Evolutionary conservation across 2,888 invertebrate species (phyloP).

Genomic region (Acronicta leporina): DNA sequence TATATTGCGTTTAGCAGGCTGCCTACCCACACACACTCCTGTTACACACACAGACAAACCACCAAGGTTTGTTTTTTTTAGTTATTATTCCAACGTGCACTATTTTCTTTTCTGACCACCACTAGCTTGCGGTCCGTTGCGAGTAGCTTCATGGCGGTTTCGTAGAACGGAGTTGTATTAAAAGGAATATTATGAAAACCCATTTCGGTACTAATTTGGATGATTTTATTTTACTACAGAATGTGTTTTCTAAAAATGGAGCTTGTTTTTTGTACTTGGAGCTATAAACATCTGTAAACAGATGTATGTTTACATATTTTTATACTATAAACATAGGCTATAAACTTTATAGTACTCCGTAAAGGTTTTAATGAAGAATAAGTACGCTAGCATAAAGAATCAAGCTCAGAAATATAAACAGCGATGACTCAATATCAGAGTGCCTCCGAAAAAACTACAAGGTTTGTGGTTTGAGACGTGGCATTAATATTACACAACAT

Average conservation of each 20-base stretch:
- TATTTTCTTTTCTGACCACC: conserved; percentile 82
- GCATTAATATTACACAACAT: conserved; percentile 25
- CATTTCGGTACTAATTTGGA: conserved; percentile 53
- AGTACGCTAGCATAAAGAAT: conserved; percentile 2
- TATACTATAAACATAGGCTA: background rate
- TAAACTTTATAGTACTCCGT: conserved; percentile 28
- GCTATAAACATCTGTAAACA: no score
- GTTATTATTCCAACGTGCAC: conserved; percentile 84
- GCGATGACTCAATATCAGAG: conserved; percentile 18
- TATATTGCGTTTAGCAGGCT: conserved; percentile 88
- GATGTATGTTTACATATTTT: no score
- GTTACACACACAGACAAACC: conserved; percentile 73
- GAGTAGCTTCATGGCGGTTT: conserved; percentile 55
- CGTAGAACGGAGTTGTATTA: conserved; percentile 57
- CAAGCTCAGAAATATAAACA: conserved; percentile 16
- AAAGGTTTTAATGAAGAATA: conserved; percentile 25
- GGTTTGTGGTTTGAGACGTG: conserved; percentile 24
- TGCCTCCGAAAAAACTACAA: conserved; percentile 18
- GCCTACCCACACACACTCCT: conserved; percentile 86
- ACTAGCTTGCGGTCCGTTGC: conserved; percentile 63
- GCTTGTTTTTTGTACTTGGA: conserved; percentile 28
- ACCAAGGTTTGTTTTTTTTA: conserved; percentile 81
- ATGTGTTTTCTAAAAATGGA: conserved; percentile 36
- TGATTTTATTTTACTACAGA: conserved; percentile 50
- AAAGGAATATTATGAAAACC: conserved; percentile 50